phyloP scores from a whole-genome alignment of 2,113 vertebrate species.

The Pelusios castaneus region DNA sequence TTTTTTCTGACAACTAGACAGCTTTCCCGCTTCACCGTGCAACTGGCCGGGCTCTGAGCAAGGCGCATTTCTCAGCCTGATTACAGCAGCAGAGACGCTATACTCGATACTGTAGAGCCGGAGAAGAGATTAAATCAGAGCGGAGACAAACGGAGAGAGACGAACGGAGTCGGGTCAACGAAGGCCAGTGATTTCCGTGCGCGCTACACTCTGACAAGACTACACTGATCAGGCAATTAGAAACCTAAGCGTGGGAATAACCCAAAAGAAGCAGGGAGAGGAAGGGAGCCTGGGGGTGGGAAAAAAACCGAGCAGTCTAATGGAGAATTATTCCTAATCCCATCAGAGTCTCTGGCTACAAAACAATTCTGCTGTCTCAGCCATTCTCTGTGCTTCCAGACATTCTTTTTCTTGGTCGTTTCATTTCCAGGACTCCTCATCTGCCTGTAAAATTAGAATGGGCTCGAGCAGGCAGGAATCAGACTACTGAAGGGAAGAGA shows the following conservation, averaged over 20 bases:
- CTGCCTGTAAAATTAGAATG: background rate
- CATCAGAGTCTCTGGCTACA: slow-evolving; percentile 21
- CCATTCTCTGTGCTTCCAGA: fast-evolving
- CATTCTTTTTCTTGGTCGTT: slow-evolving; percentile 42
- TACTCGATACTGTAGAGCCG: fast-evolving
- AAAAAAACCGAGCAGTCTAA: slow-evolving; percentile 37
- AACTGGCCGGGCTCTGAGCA: background rate
- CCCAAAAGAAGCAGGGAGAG: background rate
- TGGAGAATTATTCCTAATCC: slow-evolving; percentile 62
- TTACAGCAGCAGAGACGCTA: background rate
- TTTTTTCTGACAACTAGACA: background rate
- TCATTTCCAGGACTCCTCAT: background rate
- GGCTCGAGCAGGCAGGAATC: background rate
- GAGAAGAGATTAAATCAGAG: background rate
- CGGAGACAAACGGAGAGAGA: background rate
- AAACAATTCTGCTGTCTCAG: slow-evolving; percentile 17
- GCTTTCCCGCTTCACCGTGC: background rate
- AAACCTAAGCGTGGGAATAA: slow-evolving; percentile 40
- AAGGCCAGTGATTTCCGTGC: background rate
- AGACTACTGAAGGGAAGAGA: background rate
- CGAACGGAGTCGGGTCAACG: background rate
- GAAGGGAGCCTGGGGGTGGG: background rate
- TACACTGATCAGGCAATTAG: slow-evolving; percentile 40
- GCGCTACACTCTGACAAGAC: fast-evolving
- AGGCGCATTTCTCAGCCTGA: background rate